phyloP scores from a whole-genome alignment of 1,140 invertebrate genomes.

The Thaumetopoea pityocampa region DNA sequence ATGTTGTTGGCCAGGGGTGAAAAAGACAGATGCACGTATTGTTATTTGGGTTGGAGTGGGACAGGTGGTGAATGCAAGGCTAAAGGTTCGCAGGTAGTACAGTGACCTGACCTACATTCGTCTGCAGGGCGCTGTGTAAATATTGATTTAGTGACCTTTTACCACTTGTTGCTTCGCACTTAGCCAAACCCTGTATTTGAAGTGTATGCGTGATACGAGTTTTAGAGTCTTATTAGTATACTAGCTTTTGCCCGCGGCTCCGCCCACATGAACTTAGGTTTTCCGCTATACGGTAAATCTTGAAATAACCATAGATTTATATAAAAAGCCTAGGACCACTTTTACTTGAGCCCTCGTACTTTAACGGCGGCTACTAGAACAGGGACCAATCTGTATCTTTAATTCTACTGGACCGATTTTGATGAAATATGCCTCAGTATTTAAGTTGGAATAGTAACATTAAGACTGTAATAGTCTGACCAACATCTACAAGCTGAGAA shows the following conservation, averaged over 20 bases:
- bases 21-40: constrained; percentile 26
- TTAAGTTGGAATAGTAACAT: too few relatives aligned
- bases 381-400: too few relatives aligned
- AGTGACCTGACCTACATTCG: constrained; percentile 65
- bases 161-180: constrained; percentile 69
- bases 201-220: constrained; percentile 20
- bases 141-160: constrained; percentile 66
- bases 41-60: constrained; percentile 26
- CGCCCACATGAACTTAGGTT: too few relatives aligned
- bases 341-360: too few relatives aligned
- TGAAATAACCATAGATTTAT: too few relatives aligned
- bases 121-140: constrained; percentile 60
- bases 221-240: constrained; percentile 1
- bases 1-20: constrained; percentile 47
- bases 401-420: too few relatives aligned
- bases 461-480: too few relatives aligned
- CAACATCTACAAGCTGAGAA: too few relatives aligned
- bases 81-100: constrained; percentile 61
- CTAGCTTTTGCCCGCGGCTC: constrained; percentile 1
- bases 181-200: constrained; percentile 1
- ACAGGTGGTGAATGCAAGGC: constrained; percentile 55
- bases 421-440: too few relatives aligned
- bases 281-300: too few relatives aligned
- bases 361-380: too few relatives aligned
- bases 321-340: too few relatives aligned